Conservation (phyloP, 2,888 invertebrate species). For the Trichopria drosophilae region DNA sequence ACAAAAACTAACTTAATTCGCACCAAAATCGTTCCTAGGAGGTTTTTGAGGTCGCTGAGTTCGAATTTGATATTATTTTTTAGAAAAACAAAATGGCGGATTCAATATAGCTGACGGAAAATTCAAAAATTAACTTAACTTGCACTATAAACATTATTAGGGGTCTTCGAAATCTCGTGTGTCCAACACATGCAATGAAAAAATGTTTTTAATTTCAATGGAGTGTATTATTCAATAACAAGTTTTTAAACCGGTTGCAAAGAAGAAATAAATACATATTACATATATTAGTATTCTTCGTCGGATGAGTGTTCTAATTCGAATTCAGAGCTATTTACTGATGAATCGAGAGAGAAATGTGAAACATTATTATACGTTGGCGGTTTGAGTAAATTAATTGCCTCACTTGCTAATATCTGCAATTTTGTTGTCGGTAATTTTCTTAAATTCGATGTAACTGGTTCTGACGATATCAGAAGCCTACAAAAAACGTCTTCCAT, state of each 20-base stretch:
- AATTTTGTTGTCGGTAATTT: constrained; percentile 6
- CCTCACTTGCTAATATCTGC: constrained; percentile 7
- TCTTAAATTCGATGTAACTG: constrained; percentile 13
- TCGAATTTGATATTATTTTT: neutral
- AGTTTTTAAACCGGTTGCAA: neutral
- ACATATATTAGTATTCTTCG: too few species aligned
- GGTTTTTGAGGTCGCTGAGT: neutral
- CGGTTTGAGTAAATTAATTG: constrained; percentile 11
- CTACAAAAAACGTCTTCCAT: constrained; percentile 27
- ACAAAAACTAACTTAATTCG: constrained; percentile 1
- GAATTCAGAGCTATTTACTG: too few species aligned
- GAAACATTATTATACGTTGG: neutral
- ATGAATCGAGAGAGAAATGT: too few species aligned
- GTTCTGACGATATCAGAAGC: constrained; percentile 15
- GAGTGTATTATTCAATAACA: too few species aligned
- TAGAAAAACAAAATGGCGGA: neutral
- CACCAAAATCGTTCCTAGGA: neutral
- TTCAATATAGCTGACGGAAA: too few species aligned
- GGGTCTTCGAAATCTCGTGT: too few species aligned
- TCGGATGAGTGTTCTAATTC: too few species aligned
- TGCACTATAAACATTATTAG: too few species aligned
- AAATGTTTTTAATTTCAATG: too few species aligned
- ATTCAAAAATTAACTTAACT: too few species aligned
- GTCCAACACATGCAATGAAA: too few species aligned
- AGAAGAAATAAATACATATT: neutral